A percentile compares a stretch with the other conserved stretches of the same genome.
Evolutionary conservation across 2,888 invertebrate species (phyloP).

Genomic region (Gari tellinella): DNA sequence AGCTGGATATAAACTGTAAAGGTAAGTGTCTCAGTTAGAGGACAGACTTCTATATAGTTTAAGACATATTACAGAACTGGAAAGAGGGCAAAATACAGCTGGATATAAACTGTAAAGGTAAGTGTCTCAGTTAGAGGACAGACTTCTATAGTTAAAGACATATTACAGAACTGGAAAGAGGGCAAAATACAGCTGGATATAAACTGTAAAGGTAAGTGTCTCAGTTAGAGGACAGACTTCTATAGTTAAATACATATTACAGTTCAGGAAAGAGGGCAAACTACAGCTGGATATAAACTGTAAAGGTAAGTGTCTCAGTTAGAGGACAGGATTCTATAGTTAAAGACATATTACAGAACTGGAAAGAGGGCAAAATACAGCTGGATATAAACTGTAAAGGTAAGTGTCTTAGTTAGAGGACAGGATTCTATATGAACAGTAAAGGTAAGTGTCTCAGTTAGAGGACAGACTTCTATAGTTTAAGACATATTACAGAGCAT

Average conservation of each 20-base stretch:
- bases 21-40: too few relatives aligned
- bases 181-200: conserved; percentile 87
- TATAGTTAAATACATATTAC: conserved; percentile 87
- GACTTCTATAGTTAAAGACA: conserved; percentile 86
- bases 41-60: too few relatives aligned
- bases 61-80: too few relatives aligned
- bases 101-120: too few relatives aligned
- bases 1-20: conserved; percentile 88
- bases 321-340: conserved; percentile 88
- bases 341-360: conserved; percentile 86
- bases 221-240: conserved; percentile 88
- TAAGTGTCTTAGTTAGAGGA: too few relatives aligned
- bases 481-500: too few relatives aligned
- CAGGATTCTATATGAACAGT: conserved; percentile 87
- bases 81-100: too few relatives aligned
- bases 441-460: too few relatives aligned
- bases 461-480: conserved; percentile 87
- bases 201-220: conserved; percentile 90
- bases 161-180: conserved; percentile 86
- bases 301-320: too few relatives aligned
- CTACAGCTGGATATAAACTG: conserved; percentile 88
- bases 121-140: too few relatives aligned
- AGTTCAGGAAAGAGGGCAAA: conserved; percentile 86
- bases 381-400: conserved; percentile 89
- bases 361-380: conserved; percentile 86